Percentiles rank a stretch among this genome's conserved stretches.
Conservation (phyloP, 2,888 invertebrate species). For the Syrista parreyssii region DNA sequence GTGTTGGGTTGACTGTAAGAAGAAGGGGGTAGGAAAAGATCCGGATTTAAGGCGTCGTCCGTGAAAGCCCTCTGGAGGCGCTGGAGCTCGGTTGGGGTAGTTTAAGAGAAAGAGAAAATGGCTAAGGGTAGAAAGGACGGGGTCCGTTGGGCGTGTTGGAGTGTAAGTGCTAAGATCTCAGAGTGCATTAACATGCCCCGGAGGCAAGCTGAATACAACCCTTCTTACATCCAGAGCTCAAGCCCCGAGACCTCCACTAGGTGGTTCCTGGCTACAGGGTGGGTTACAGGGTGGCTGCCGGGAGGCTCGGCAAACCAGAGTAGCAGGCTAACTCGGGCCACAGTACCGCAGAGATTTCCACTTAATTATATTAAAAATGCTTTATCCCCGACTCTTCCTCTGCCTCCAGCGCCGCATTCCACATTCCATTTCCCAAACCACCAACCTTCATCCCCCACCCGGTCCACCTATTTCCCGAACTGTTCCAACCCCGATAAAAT, state of each 20-base stretch:
- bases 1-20: constrained; percentile 15
- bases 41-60: constrained; percentile 65
- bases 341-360: constrained; percentile 60
- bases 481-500: background rate
- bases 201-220: constrained; percentile 65
- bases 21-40: constrained; percentile 45
- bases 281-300: constrained; percentile 16
- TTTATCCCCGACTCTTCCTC: constrained; percentile 39
- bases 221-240: constrained; percentile 63
- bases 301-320: constrained; percentile 4
- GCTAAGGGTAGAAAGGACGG: constrained; percentile 37
- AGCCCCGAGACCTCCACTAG: constrained; percentile 44
- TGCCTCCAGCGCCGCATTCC: background rate
- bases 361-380: constrained; percentile 66
- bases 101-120: constrained; percentile 65
- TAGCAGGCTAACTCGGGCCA: constrained; percentile 7
- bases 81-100: constrained; percentile 45
- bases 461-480: background rate
- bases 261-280: background rate
- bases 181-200: constrained; percentile 66
- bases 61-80: constrained; percentile 64
- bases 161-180: constrained; percentile 67
- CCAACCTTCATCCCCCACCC: background rate
- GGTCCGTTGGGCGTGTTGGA: constrained; percentile 57
- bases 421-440: background rate